These are phyloP conservation scores for Euschistus heros DNA, from an alignment of 1,140 invertebrate species.

Conservation along the genomic window DNA sequence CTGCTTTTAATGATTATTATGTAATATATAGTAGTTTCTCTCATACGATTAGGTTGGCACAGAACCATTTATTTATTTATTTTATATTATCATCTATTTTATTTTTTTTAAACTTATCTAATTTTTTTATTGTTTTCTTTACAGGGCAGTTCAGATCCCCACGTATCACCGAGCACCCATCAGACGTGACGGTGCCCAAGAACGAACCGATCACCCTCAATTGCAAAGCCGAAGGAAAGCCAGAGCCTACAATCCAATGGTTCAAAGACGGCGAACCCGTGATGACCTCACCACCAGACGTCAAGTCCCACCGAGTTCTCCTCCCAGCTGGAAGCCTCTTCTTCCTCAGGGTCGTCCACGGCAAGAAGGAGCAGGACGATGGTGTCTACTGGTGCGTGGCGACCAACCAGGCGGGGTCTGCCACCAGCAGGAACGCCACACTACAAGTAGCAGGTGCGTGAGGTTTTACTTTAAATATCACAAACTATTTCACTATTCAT, in stretches of 20 bases:
- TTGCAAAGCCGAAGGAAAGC: conserved; percentile 84
- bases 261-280: conserved; percentile 67
- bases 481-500: too few species aligned
- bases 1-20: too few species aligned
- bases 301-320: conserved; percentile 29
- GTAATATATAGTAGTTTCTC: too few species aligned
- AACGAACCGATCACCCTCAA: conserved; percentile 82
- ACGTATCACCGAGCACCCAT: conserved; percentile 30
- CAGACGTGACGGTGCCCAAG: conserved; percentile 51
- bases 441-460: conserved; percentile 18
- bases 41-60: too few species aligned
- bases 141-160: conserved; percentile 26
- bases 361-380: conserved; percentile 71
- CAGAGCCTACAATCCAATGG: conserved; percentile 85
- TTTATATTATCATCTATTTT: too few species aligned
- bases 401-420: conserved; percentile 67
- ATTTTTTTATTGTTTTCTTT: background rate
- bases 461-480: too few species aligned
- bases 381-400: conserved; percentile 82
- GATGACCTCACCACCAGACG: conserved; percentile 40
- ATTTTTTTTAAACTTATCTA: too few species aligned
- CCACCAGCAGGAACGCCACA: conserved; percentile 50
- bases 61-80: too few species aligned
- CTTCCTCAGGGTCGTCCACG: conserved; percentile 58
- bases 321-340: conserved; percentile 30